phyloP scores from a whole-genome alignment of 2,113 vertebrate genomes.

The Eulacestoma nigropectus region DNA sequence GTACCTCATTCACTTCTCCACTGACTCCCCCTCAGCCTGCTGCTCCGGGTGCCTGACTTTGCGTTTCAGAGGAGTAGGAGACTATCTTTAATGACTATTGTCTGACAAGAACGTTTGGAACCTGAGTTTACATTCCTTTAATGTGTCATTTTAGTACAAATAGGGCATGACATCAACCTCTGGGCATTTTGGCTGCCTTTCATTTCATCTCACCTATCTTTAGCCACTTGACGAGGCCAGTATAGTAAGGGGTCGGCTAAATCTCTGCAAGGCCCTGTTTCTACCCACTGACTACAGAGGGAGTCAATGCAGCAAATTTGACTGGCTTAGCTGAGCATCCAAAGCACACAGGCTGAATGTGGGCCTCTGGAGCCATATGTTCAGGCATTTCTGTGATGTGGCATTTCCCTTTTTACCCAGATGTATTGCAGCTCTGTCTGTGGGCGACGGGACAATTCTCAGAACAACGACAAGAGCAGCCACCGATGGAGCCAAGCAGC shows the following conservation, averaged over 20 bases:
- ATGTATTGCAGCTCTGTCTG: constrained; percentile 67
- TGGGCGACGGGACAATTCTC: constrained; percentile 71
- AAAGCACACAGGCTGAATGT: not conserved
- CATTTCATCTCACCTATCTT: constrained; percentile 20
- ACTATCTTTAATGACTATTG: not conserved
- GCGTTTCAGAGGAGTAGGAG: not conserved
- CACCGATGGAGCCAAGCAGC: constrained; percentile 82
- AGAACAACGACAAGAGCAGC: constrained; percentile 66
- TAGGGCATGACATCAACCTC: constrained; percentile 5
- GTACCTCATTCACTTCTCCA: not conserved
- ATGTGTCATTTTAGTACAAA: not conserved
- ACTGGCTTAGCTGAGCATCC: not conserved
- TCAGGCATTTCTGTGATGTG: not conserved
- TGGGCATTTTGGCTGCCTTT: not conserved
- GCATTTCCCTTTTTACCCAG: constrained; percentile 57
- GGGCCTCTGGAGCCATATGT: not conserved
- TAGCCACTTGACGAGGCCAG: not conserved
- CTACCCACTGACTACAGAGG: not conserved
- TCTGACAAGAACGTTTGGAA: not conserved
- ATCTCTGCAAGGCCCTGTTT: not conserved
- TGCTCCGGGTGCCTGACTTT: not conserved
- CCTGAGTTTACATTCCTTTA: not conserved
- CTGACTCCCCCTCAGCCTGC: not conserved
- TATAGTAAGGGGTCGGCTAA: not conserved
- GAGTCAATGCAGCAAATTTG: not conserved